phyloP scores from a whole-genome alignment of 1,140 invertebrate species.

The Drosophila bocki region DNA sequence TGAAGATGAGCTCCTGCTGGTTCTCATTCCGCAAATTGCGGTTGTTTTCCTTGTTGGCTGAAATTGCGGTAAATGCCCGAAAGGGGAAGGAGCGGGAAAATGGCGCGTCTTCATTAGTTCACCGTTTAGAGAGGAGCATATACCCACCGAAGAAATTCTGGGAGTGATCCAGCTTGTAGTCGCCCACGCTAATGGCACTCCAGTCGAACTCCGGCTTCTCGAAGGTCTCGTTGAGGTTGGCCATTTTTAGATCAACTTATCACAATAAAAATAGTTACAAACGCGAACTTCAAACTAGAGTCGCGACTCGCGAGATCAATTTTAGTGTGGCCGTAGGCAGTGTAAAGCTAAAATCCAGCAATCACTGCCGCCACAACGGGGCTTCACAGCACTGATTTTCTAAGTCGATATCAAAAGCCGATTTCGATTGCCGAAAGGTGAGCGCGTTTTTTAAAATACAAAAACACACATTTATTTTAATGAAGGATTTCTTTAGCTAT shows the following conservation, averaged over 20 bases:
- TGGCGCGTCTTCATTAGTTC: constrained; percentile 38
- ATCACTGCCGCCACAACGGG: neutral
- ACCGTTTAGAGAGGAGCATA: neutral
- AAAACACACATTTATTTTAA: neutral
- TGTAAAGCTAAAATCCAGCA: neutral
- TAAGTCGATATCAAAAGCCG: neutral
- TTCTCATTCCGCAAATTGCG: constrained; percentile 29
- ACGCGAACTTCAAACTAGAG: neutral
- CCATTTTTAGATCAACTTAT: constrained; percentile 21
- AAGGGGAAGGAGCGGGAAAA: constrained; percentile 26
- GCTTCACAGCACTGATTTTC: constrained; percentile 3
- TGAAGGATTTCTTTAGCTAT: neutral
- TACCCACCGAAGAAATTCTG: constrained; percentile 59
- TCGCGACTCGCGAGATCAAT: neutral
- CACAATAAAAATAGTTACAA: neutral
- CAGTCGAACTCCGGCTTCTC: constrained; percentile 47
- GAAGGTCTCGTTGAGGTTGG: constrained; percentile 4
- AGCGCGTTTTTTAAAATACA: neutral
- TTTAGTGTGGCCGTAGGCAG: neutral
- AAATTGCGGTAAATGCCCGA: constrained; percentile 2
- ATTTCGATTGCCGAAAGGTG: neutral
- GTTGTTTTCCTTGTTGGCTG: constrained; percentile 44
- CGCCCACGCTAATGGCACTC: constrained; percentile 52
- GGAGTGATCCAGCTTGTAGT: constrained; percentile 57
- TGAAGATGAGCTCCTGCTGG: neutral